These are phyloP conservation scores for Ahaetulla prasina DNA, from an alignment of 2,113 vertebrate species.

Conservation along the genomic window DNA sequence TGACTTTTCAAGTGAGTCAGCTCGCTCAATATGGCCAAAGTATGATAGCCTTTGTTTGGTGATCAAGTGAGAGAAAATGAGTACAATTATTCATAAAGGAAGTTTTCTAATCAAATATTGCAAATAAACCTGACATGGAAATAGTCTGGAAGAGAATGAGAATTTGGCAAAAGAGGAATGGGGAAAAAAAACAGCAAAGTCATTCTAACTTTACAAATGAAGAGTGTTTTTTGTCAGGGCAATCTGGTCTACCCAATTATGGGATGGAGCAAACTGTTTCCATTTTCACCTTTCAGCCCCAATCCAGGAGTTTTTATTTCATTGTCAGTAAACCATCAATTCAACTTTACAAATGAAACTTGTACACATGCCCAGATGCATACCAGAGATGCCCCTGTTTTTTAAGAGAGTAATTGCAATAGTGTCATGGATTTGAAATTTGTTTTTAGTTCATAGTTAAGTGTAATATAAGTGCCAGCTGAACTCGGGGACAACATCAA, in stretches of 20 bases:
- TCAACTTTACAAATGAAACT: background rate
- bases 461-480: background rate
- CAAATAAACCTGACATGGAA: background rate
- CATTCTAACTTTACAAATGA: background rate
- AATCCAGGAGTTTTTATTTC: no score
- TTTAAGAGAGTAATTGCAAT: background rate
- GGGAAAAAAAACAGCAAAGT: background rate
- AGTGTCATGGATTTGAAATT: background rate
- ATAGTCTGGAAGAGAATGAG: background rate
- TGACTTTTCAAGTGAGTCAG: background rate
- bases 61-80: background rate
- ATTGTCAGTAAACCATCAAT: no score
- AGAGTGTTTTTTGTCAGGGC: no score
- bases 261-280: no score
- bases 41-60: background rate
- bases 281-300: no score
- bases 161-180: background rate
- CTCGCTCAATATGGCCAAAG: background rate
- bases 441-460: background rate
- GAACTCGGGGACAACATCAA: background rate
- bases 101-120: background rate
- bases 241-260: no score
- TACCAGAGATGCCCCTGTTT: background rate
- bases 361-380: background rate
- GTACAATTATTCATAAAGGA: background rate